Evolutionary conservation across 2,113 vertebrate genomes (phyloP).

Genomic region (Bufo bufo): DNA sequence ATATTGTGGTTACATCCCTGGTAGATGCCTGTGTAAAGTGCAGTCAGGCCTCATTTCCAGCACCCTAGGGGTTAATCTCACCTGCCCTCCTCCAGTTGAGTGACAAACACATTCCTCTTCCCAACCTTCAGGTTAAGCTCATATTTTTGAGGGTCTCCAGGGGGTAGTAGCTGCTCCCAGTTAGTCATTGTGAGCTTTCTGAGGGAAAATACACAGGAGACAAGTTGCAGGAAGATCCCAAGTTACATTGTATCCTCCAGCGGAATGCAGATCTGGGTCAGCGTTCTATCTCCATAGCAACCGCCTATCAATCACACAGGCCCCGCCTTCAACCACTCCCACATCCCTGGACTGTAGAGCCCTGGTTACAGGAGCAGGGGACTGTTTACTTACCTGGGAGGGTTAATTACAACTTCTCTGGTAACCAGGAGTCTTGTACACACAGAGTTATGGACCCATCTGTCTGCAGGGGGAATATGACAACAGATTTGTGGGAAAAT

Average conservation of each 20-base stretch:
- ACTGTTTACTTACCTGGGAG: not conserved
- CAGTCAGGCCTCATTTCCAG: not conserved
- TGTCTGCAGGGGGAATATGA: no score
- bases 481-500: no score
- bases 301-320: slow-evolving; percentile 28
- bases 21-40: not conserved
- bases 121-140: slow-evolving; percentile 68
- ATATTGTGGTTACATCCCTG: not conserved
- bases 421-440: not conserved
- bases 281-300: slow-evolving; percentile 47
- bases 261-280: slow-evolving; percentile 8
- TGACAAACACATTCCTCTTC: slow-evolving; percentile 74
- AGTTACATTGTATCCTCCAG: slow-evolving; percentile 1
- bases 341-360: not conserved
- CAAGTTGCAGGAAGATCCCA: not conserved
- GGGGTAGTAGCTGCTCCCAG: not conserved
- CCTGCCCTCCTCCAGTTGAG: slow-evolving; percentile 71
- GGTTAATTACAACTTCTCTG: not conserved
- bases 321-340: not conserved
- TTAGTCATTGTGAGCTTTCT: not conserved
- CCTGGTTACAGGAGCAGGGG: not conserved
- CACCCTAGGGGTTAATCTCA: slow-evolving; percentile 36
- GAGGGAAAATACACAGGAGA: not conserved
- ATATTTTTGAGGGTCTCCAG: slow-evolving; percentile 61
- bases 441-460: not conserved